Evolutionary conservation across 2,113 vertebrate genomes (phyloP).

Genomic region (Engystomops pustulosus): DNA sequence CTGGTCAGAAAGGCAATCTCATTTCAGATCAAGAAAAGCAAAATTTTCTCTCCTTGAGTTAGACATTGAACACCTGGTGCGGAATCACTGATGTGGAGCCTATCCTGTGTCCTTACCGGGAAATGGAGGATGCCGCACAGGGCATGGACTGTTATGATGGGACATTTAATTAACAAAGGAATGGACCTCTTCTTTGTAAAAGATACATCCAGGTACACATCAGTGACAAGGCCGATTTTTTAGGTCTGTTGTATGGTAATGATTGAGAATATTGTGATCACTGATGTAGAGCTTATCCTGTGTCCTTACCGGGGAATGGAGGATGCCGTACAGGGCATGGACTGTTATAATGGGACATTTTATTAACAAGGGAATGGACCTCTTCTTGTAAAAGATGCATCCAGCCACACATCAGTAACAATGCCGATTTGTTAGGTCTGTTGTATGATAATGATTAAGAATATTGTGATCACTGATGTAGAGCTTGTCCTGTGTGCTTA

Average conservation of each 20-base stretch:
- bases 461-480: constrained; percentile 56
- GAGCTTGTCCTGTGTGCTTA: constrained; percentile 44
- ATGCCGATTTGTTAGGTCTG: too few relatives aligned
- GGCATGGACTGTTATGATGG: constrained; percentile 34
- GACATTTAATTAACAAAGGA: constrained; percentile 47
- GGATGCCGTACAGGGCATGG: too few relatives aligned
- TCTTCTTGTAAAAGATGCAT: too few relatives aligned
- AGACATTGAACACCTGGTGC: constrained; percentile 31
- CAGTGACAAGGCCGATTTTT: too few relatives aligned
- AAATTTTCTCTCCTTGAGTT: constrained; percentile 50
- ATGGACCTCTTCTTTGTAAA: too few relatives aligned
- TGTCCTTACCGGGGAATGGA: constrained; percentile 46
- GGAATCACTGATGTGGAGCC: constrained; percentile 52
- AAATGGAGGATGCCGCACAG: too few relatives aligned
- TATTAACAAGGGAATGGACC: too few relatives aligned
- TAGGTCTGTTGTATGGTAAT: too few relatives aligned
- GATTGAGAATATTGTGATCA: too few relatives aligned
- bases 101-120: constrained; percentile 48
- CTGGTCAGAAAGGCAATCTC: constrained; percentile 51
- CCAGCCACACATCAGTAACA: too few relatives aligned
- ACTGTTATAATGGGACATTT: constrained; percentile 40
- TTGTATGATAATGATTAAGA: too few relatives aligned
- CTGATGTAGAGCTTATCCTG: constrained; percentile 52
- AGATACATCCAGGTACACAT: too few relatives aligned
- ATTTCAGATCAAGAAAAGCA: constrained; percentile 51